phyloP scores from a whole-genome alignment of 2,888 invertebrate genomes.

The Monopis laevigella region DNA sequence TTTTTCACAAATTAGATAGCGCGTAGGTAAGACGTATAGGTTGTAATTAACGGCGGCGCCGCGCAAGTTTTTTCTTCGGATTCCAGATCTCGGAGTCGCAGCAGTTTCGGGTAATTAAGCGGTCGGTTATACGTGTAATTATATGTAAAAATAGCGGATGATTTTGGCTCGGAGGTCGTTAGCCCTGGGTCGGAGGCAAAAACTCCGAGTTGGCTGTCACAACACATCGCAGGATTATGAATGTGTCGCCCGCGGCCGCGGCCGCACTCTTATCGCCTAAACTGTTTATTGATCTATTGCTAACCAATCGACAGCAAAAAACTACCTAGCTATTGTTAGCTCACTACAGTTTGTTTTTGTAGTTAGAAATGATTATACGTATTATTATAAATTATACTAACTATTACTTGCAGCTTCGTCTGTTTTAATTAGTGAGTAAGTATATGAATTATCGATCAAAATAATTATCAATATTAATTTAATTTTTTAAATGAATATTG shows the following conservation, averaged over 20 bases:
- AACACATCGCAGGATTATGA: slow-evolving; percentile 60
- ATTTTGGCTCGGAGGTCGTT: neutral
- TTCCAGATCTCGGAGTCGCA: slow-evolving; percentile 37
- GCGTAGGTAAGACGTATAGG: neutral
- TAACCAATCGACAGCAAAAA: neutral
- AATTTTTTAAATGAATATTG: too few species aligned
- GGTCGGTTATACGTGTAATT: slow-evolving; percentile 52
- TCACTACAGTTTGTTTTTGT: neutral
- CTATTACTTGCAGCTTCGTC: too few species aligned
- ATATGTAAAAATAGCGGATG: slow-evolving; percentile 32
- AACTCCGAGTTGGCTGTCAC: slow-evolving; percentile 46
- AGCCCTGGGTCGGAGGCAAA: slow-evolving; percentile 26
- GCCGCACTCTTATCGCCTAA: slow-evolving; percentile 21
- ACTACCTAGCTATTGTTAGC: neutral
- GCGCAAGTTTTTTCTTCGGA: slow-evolving; percentile 38
- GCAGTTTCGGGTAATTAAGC: slow-evolving; percentile 55
- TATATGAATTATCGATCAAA: too few species aligned
- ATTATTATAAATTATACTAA: too few species aligned
- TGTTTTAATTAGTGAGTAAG: too few species aligned
- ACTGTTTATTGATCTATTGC: slow-evolving; percentile 13
- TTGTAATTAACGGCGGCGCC: slow-evolving; percentile 28
- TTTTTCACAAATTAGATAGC: slow-evolving; percentile 1
- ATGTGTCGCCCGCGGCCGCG: slow-evolving; percentile 47
- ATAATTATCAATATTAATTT: too few species aligned
- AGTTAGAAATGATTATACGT: too few species aligned